phyloP scores from a whole-genome alignment of 2,888 invertebrate species.

The Theodoxus fluviatilis region DNA sequence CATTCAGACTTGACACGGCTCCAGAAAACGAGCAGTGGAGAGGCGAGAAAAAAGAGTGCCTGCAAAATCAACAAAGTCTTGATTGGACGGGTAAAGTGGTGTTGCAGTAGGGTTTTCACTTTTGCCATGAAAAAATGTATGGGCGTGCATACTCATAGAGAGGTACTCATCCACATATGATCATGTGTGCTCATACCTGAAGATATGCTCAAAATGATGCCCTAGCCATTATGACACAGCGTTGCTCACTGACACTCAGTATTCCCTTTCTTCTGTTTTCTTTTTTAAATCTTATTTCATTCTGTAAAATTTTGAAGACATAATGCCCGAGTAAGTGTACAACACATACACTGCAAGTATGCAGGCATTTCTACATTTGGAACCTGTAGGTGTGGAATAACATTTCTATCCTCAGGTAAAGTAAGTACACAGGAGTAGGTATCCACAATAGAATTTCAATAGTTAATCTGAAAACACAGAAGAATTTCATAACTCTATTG shows the following conservation, averaged over 20 bases:
- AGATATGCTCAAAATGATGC: not conserved
- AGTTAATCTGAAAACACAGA: no score
- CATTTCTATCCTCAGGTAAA: no score
- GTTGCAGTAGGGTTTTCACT: slow-evolving; percentile 4
- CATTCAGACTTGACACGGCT: slow-evolving; percentile 76
- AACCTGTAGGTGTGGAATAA: no score
- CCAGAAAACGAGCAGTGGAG: slow-evolving; percentile 89
- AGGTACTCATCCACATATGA: no score
- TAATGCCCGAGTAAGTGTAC: no score
- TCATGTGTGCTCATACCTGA: not conserved
- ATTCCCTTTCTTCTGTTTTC: not conserved
- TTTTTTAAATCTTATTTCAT: slow-evolving; percentile 21
- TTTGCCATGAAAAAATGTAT: slow-evolving; percentile 3
- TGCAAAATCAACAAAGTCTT: slow-evolving; percentile 86
- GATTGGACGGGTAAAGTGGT: slow-evolving; percentile 77
- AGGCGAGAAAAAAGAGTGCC: slow-evolving; percentile 83
- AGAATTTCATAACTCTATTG: no score
- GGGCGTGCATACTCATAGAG: not conserved
- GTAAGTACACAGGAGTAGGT: no score
- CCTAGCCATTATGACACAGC: not conserved
- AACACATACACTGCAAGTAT: no score
- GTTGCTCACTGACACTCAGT: no score
- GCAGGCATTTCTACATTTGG: no score
- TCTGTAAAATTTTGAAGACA: not conserved
- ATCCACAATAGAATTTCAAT: no score